phyloP scores from a whole-genome alignment of 2,888 invertebrate genomes.

The Rhagophthalmus giganteus region DNA sequence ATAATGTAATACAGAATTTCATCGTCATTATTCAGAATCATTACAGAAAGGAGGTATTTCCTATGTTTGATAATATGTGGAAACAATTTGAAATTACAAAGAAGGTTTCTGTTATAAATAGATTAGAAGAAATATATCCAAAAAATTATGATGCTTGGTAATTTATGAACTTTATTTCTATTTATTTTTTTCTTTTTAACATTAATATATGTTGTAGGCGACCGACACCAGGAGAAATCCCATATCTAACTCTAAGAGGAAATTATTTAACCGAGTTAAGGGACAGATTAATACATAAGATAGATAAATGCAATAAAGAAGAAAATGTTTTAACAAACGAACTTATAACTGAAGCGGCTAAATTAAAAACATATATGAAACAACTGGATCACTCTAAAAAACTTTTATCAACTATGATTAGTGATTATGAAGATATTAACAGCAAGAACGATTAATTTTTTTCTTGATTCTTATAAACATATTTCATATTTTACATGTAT shows the following conservation, averaged over 20 bases:
- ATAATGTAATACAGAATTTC: too few species aligned
- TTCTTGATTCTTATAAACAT: too few species aligned
- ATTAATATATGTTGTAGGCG: too few species aligned
- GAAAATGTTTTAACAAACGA: constrained; percentile 17
- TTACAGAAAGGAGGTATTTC: too few species aligned
- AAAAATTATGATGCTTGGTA: constrained; percentile 27
- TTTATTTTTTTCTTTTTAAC: too few species aligned
- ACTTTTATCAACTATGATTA: neutral
- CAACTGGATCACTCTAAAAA: neutral
- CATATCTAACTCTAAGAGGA: constrained; percentile 19
- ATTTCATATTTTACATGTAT: neutral
- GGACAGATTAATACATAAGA: constrained; percentile 18
- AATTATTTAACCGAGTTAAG: constrained; percentile 21
- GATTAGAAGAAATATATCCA: constrained; percentile 17
- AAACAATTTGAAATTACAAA: constrained; percentile 14
- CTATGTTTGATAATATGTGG: constrained; percentile 29
- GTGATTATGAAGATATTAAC: constrained; percentile 6
- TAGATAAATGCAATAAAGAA: constrained; percentile 14
- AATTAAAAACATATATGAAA: neutral
- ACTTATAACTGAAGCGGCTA: neutral
- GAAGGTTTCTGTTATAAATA: constrained; percentile 16
- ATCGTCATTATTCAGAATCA: too few species aligned
- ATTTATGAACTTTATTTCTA: too few species aligned
- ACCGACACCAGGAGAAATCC: constrained; percentile 27
- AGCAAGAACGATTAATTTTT: too few species aligned